Conservation (phyloP, 2,797 vertebrate genomes). For the Spea hammondii region DNA sequence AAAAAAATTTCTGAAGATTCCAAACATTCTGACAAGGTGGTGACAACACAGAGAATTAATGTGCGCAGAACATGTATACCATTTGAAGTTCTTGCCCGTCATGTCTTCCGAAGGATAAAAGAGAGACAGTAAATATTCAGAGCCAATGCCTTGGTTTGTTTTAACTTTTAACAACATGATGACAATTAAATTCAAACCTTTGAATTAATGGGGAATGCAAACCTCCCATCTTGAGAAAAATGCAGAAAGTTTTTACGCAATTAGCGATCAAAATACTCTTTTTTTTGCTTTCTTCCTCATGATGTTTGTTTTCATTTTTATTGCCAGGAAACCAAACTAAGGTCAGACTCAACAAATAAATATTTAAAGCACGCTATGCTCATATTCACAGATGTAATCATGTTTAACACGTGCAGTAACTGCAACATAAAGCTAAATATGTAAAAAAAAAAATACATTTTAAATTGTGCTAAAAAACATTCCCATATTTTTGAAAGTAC, state of each 20-base stretch:
- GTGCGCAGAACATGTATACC: background rate
- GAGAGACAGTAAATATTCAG: slow-evolving; percentile 14
- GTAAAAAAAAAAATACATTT: too few relatives aligned
- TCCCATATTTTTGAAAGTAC: too few relatives aligned
- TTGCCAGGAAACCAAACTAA: slow-evolving; percentile 24
- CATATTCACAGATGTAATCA: too few relatives aligned
- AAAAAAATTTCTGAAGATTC: slow-evolving; percentile 13
- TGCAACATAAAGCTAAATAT: too few relatives aligned
- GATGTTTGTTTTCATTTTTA: slow-evolving; percentile 18
- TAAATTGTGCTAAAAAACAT: too few relatives aligned
- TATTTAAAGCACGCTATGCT: too few relatives aligned
- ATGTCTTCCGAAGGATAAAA: background rate
- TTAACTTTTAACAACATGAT: slow-evolving; percentile 36
- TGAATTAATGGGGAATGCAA: slow-evolving; percentile 15
- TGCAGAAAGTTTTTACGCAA: background rate
- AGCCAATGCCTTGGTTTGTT: slow-evolving; percentile 31
- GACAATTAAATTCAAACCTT: slow-evolving; percentile 20
- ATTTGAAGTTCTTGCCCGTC: background rate
- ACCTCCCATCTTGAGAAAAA: slow-evolving; percentile 20
- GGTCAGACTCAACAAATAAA: too few relatives aligned
- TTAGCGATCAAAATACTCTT: slow-evolving; percentile 5
- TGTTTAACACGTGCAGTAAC: too few relatives aligned
- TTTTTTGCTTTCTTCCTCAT: slow-evolving; percentile 15
- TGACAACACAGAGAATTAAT: slow-evolving; percentile 8
- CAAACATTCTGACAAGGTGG: slow-evolving; percentile 37